Conservation (phyloP, 1,140 invertebrate species). For the Lordiphosa collinella region DNA sequence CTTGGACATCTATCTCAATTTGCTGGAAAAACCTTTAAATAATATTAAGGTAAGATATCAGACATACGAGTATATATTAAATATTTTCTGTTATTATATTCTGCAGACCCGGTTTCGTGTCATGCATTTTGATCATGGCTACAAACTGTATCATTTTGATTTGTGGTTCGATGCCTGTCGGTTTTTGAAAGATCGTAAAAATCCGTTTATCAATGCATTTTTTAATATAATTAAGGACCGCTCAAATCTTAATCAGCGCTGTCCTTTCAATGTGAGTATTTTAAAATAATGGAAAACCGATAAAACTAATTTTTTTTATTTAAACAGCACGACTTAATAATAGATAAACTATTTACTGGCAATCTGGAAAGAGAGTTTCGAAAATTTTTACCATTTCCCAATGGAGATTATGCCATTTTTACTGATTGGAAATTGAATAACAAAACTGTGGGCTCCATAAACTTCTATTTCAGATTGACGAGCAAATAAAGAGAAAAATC, state of each 20-base stretch:
- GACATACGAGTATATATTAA: no score
- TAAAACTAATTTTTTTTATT: neutral
- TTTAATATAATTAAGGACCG: neutral
- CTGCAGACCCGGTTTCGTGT: neutral
- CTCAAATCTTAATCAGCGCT: slow-evolving; percentile 38
- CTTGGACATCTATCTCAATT: slow-evolving; percentile 4
- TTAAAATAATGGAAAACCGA: neutral
- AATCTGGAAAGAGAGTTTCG: slow-evolving; percentile 11
- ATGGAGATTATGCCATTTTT: slow-evolving; percentile 29
- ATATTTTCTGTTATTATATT: no score
- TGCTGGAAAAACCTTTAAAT: slow-evolving; percentile 7
- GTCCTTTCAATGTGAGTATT: slow-evolving; percentile 33
- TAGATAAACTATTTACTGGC: slow-evolving; percentile 25
- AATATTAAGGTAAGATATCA: slow-evolving; percentile 16
- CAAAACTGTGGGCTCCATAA: neutral
- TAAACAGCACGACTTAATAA: slow-evolving; percentile 25
- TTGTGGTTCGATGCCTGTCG: slow-evolving; percentile 23
- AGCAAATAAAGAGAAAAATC: no score
- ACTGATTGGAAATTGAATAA: slow-evolving; percentile 1
- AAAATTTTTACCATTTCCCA: slow-evolving; percentile 7
- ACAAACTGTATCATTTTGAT: slow-evolving; percentile 24
- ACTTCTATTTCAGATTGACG: neutral
- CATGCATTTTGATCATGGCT: slow-evolving; percentile 24
- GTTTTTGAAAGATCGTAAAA: slow-evolving; percentile 10
- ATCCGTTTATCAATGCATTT: slow-evolving; percentile 3